Evolutionary conservation across 2,113 vertebrate genomes (phyloP).

Genomic region (Takifugu bimaculatus): DNA sequence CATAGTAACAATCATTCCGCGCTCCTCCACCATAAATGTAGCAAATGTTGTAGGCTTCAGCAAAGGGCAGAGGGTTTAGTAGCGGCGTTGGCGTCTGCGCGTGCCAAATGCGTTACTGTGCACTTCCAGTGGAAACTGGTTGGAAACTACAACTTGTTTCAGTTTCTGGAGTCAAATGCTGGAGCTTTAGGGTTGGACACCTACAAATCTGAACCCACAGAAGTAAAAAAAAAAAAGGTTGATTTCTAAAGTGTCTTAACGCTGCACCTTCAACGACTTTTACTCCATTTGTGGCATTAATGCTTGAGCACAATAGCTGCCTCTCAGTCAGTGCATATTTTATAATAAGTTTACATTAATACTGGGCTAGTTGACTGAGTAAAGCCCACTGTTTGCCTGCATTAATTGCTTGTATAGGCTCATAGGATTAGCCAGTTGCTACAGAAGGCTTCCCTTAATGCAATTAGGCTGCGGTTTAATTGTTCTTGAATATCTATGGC

Average conservation of each 20-base stretch:
- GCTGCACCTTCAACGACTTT: no score
- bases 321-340: background rate
- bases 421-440: conserved; percentile 34
- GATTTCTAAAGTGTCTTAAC: no score
- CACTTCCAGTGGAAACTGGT: background rate
- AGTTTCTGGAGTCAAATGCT: background rate
- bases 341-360: background rate
- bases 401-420: conserved; percentile 40
- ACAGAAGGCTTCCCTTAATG: conserved; percentile 63
- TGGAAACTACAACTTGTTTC: background rate
- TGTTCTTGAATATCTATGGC: conserved; percentile 73
- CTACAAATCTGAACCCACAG: no score
- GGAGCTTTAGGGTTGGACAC: no score
- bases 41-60: background rate
- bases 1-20: no score
- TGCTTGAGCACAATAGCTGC: no score
- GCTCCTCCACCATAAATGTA: background rate
- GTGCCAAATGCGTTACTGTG: background rate
- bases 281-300: no score
- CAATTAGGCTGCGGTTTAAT: conserved; percentile 67
- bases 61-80: background rate
- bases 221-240: no score
- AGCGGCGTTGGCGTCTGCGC: no score
- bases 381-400: conserved; percentile 4
- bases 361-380: conserved; percentile 20